Percentiles rank a stretch among this genome's conserved stretches.
These are phyloP conservation scores for Barnardius zonarius DNA, from an alignment of 2,113 vertebrate genomes.

Conservation along the genomic window DNA sequence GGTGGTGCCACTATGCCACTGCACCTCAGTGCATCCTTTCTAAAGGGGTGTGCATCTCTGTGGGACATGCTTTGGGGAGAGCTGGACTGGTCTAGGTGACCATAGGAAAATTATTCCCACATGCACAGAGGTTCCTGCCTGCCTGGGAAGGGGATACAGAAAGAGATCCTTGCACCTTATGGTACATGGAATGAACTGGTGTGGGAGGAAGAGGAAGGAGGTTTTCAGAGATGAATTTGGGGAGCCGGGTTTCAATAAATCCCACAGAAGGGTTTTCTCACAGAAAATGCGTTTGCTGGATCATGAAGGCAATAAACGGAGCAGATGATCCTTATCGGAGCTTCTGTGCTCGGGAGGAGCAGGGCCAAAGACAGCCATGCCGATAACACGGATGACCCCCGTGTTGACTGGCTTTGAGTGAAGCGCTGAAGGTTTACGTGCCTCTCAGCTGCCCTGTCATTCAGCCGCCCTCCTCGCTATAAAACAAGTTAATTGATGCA, in stretches of 20 bases:
- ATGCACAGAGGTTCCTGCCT: neutral
- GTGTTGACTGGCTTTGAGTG: constrained; percentile 60
- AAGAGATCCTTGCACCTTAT: neutral
- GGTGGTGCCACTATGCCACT: neutral
- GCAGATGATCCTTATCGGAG: constrained; percentile 39
- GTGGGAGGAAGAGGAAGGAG: constrained; percentile 41
- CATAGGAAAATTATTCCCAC: neutral
- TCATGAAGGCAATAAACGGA: constrained; percentile 51
- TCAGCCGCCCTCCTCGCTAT: constrained; percentile 60
- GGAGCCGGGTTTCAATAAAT: constrained; percentile 48
- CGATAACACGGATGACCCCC: constrained; percentile 50
- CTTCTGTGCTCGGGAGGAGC: constrained; percentile 48
- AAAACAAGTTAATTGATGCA: constrained; percentile 75
- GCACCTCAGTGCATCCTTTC: neutral
- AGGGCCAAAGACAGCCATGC: constrained; percentile 28
- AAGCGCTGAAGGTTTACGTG: constrained; percentile 58
- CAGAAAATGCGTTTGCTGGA: constrained; percentile 57
- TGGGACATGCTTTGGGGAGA: neutral
- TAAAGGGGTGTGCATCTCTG: accelerated
- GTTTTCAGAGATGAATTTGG: constrained; percentile 12
- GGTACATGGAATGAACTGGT: accelerated
- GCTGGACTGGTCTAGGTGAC: neutral
- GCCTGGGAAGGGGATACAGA: neutral
- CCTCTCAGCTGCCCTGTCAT: constrained; percentile 68
- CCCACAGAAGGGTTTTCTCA: constrained; percentile 1